phyloP scores from a whole-genome alignment of 2,797 vertebrate species.

The Thripadectes ignobilis region DNA sequence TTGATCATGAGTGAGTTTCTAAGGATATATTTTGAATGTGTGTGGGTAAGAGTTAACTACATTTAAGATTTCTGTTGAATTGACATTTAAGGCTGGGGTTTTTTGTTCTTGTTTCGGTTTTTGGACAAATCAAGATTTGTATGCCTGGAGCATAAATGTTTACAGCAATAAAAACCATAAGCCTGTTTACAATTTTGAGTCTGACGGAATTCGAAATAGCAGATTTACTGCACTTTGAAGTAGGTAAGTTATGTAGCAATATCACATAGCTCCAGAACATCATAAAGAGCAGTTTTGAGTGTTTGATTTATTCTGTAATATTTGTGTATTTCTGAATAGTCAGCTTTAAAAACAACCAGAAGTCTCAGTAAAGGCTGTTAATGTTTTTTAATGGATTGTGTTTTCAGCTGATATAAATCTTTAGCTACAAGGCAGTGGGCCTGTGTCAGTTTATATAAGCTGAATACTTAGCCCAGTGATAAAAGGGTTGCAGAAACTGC shows the following conservation, averaged over 20 bases:
- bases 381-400: slow-evolving; percentile 13
- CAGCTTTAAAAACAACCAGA: background rate
- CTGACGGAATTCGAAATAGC: slow-evolving; percentile 10
- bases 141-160: background rate
- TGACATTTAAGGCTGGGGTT: background rate
- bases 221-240: slow-evolving; percentile 11
- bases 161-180: background rate
- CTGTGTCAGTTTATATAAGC: background rate
- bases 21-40: background rate
- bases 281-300: background rate
- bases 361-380: background rate
- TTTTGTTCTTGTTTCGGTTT: background rate
- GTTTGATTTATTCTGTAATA: background rate
- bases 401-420: slow-evolving; percentile 18
- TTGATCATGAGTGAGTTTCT: background rate
- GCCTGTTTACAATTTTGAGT: slow-evolving; percentile 5
- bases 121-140: background rate
- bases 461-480: background rate
- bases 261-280: background rate
- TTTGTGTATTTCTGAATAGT: background rate
- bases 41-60: background rate
- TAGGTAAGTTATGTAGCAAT: background rate
- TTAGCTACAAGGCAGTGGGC: background rate
- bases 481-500: background rate
- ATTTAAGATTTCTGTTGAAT: background rate